Conservation (phyloP, 2,113 vertebrate genomes). For the Odontophorus gujanensis region DNA sequence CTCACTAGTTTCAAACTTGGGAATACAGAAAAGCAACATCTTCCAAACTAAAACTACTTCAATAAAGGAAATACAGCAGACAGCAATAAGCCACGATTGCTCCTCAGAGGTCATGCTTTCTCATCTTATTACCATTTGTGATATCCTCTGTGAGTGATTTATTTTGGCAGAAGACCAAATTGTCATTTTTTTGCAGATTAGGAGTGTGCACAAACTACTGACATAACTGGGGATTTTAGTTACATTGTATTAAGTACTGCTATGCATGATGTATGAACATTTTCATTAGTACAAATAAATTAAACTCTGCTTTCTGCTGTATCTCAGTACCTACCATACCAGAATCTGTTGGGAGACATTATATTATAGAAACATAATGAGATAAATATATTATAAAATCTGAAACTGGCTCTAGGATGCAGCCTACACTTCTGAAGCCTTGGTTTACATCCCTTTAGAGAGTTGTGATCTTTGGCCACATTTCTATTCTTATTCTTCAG, state of each 20-base stretch:
- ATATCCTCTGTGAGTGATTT: background rate
- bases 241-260: background rate
- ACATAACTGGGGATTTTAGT: background rate
- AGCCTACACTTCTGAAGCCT: background rate
- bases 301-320: background rate
- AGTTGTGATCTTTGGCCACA: background rate
- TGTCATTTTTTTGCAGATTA: background rate
- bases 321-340: background rate
- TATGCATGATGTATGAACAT: background rate
- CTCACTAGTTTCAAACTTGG: background rate
- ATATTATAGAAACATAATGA: background rate
- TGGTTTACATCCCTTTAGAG: background rate
- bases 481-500: background rate
- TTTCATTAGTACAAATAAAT: slow-evolving; percentile 23
- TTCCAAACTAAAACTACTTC: background rate
- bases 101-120: background rate
- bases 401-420: background rate
- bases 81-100: background rate
- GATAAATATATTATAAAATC: background rate
- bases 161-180: background rate
- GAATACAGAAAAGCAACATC: background rate
- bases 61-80: background rate
- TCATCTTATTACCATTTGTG: background rate
- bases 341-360: background rate
- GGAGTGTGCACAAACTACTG: background rate